These are phyloP conservation scores for Acrobasis repandana DNA, from an alignment of 2,888 invertebrate genomes.

Conservation along the genomic window DNA sequence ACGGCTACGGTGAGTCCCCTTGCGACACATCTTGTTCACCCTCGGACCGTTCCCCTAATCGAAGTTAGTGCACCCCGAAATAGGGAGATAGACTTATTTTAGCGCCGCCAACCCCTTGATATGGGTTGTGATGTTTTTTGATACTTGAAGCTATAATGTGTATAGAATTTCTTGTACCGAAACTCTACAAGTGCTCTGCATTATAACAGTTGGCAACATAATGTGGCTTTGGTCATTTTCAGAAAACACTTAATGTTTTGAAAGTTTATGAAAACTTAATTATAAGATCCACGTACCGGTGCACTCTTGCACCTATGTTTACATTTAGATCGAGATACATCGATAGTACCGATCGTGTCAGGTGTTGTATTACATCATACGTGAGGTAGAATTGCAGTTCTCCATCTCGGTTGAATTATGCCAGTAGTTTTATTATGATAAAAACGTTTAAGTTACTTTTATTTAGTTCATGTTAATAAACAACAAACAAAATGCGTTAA, in stretches of 20 bases:
- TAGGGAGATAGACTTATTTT: conserved; percentile 68
- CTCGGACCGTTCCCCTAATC: conserved; percentile 73
- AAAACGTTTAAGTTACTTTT: not conserved
- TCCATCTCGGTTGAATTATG: conserved; percentile 19
- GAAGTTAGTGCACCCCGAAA: conserved; percentile 70
- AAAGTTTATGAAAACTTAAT: not conserved
- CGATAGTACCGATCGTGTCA: conserved; percentile 47
- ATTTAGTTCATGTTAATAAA: not conserved
- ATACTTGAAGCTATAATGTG: conserved; percentile 8
- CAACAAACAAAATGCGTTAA: too few species aligned
- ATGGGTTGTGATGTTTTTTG: conserved; percentile 26
- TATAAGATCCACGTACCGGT: not conserved
- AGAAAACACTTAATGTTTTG: not conserved
- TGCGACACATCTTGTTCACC: conserved; percentile 69
- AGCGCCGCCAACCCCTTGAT: conserved; percentile 48
- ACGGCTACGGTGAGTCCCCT: conserved; percentile 82
- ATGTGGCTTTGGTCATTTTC: not conserved
- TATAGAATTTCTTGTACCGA: conserved; percentile 2
- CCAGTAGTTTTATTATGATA: not conserved
- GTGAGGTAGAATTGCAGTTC: conserved; percentile 25
- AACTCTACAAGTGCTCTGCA: conserved; percentile 30
- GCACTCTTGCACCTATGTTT: conserved; percentile 49
- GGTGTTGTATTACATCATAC: conserved; percentile 60
- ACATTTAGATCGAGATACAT: conserved; percentile 47
- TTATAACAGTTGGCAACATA: conserved; percentile 35